Evolutionary conservation across 2,888 invertebrate species (phyloP), one percentile per base, ranked within the genome.

Genomic region (Alviniconcha strummeri): DNA sequence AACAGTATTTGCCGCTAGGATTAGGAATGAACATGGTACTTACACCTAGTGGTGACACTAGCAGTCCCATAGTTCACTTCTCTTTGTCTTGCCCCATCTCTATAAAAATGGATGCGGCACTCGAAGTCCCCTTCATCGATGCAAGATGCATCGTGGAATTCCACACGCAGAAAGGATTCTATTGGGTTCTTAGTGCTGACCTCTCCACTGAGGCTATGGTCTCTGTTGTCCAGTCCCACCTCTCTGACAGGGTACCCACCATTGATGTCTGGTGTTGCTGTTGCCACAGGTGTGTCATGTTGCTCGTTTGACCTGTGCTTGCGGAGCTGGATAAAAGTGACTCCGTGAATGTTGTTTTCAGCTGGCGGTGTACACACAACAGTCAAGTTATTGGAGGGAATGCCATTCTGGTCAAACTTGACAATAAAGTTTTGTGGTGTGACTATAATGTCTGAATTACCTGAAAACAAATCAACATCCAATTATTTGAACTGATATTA

Each of bases 381-480:
- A 17, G 80, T 80, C 19, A 80, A 56, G 17, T 69, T 71, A 19
- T 64, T 64, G n/a, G 19, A 19, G 13, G 80, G 80, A 9, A 11
- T 19, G 4, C 71, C 71, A 3, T 56, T 52, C 54, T n/a, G 9
- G 56, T 69, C 54, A 56, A n/a, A 71, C 19, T 13, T 11, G 5
- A 80, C 56, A n/a, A 55, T 80, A 55, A 80, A 80, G 19, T 69
- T 52, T n/a, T 80, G 55, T n/a, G 80, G 80, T 9, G 56, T 71
- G n/a, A 80, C 80, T 13, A 17, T 80, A 55, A 80, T 80, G 76
- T 76, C 76, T 57, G 76, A n/a, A 52, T 76, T n/a, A 15, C 56
- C 76, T 76, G 76, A 9, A 60, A 60, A 60, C 60, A 60, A 11
- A 13, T 8, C 9, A 11, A 13, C 60, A 60, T 60, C 9, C 60